Percentiles rank a stretch among this genome's conserved stretches.
phyloP scores from a whole-genome alignment of 2,113 vertebrate species.

The Eudyptes chrysolophus region DNA sequence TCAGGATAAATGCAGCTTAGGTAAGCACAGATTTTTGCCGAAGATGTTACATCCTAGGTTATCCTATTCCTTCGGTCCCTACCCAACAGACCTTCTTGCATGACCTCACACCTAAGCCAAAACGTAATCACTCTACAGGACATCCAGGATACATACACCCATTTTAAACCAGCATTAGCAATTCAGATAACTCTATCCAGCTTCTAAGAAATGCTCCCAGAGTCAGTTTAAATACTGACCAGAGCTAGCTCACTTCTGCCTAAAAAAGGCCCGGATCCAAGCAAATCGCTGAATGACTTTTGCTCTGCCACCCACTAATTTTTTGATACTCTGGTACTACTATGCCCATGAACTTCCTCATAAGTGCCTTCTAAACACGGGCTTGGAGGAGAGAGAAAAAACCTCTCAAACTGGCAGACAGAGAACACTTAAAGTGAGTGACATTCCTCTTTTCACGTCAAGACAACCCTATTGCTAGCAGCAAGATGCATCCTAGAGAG shows the following conservation, averaged over 20 bases:
- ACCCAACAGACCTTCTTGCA: not conserved
- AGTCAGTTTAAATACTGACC: not conserved
- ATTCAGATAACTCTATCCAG: not conserved
- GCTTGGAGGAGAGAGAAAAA: not conserved
- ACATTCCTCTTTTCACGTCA: not conserved
- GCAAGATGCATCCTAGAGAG: not conserved
- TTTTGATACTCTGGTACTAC: not conserved
- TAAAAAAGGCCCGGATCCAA: not conserved
- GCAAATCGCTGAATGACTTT: not conserved
- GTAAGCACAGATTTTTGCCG: not conserved
- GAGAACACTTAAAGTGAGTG: not conserved
- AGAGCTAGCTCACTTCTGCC: not conserved
- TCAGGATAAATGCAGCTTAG: not conserved
- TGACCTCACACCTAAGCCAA: not conserved
- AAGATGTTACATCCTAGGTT: not conserved
- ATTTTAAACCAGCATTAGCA: not conserved
- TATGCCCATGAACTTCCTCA: not conserved
- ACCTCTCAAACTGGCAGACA: not conserved
- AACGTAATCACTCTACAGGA: not conserved
- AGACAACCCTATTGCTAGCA: not conserved
- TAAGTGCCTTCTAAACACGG: not conserved
- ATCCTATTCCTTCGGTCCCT: not conserved
- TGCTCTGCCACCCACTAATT: not conserved
- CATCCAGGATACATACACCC: not conserved
- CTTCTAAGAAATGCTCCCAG: not conserved